These are phyloP conservation scores for Dichetophora obliterata DNA, from an alignment of 2,888 invertebrate species.

Conservation along the genomic window DNA sequence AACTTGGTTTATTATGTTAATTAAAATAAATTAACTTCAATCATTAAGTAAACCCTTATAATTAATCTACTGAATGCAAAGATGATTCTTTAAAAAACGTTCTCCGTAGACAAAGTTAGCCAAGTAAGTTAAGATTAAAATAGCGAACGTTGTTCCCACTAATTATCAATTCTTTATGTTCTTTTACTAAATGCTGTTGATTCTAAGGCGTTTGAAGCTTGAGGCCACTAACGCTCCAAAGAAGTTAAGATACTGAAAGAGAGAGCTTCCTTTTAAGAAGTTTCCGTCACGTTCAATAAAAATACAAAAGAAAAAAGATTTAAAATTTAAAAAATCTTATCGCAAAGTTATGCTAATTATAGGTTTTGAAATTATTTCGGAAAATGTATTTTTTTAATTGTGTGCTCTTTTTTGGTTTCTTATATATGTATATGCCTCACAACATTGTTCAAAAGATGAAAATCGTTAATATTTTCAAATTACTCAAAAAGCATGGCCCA, in stretches of 20 bases:
- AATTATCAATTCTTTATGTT: conserved; percentile 25
- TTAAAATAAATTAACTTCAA: conserved; percentile 1
- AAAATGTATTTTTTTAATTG: conserved; percentile 19
- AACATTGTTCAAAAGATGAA: conserved; percentile 28
- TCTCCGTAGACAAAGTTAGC: too few species aligned
- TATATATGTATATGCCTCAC: neutral
- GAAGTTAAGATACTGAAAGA: neutral
- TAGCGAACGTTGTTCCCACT: neutral
- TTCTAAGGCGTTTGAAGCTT: conserved; percentile 16
- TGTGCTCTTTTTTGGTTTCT: neutral
- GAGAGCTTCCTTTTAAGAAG: neutral
- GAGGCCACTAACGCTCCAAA: conserved; percentile 11
- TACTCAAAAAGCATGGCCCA: conserved; percentile 18
- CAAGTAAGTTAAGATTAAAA: neutral
- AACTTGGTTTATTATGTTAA: neutral
- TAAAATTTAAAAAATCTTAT: conserved; percentile 20
- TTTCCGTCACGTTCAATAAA: conserved; percentile 22
- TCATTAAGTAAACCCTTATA: neutral
- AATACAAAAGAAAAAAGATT: neutral
- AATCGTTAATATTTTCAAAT: conserved; percentile 35
- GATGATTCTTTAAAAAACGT: too few species aligned
- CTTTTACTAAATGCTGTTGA: conserved; percentile 9
- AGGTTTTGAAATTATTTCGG: conserved; percentile 26
- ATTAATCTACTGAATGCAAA: too few species aligned
- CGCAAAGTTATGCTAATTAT: conserved; percentile 37